Base-by-base conservation (phyloP, 2,113 vertebrate species). In the Clarias gariepinus region DNA sequence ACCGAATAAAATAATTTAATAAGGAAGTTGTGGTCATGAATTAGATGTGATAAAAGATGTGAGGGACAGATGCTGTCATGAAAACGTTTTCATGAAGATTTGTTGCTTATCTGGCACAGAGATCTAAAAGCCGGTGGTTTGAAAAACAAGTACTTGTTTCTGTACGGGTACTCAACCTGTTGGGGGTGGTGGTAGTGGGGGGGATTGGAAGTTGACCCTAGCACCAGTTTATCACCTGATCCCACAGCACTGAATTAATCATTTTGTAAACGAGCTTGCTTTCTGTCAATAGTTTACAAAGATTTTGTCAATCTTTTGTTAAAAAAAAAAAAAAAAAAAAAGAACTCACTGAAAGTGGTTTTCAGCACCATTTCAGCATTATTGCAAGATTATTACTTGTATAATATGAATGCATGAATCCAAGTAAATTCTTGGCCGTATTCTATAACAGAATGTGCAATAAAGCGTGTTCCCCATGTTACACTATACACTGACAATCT, bases 11-110 rank as follows among this genome's bases (percentile, higher is more conserved):
- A 61, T 47, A 2, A 41, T 18, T n/a, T 28, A 47, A 28, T 64
- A 88, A 83, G 41, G 82, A 52, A 47, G 53, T 60, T 23, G n/a
- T 61, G 64, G 25, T 53, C 21, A 28, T 61, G 60, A 60, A 33
- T 74, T 52, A 13, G 63, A 8, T 30, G 57, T 85, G 30, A 13
- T 55, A n/a, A 74, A 74, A 28, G 23, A 61, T 60, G 55, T 61
- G 41, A 3, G 6, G 11, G 41, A 55, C 2, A 66, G 9, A 10
- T 23, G 21, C 3, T 30, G 63, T 15, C 53, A 33, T 10, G n/a
- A 80, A 71, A 9, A n/a, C 19, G 69, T 8, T 15, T 79, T 83
- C 55, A 19, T 69, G 33, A 10, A 83, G n/a, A 63, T 47, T 55
- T 77, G 61, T 66, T 30, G 30, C 60, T 71, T 61, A 64, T 69